Evolutionary conservation across 2,797 vertebrate genomes (phyloP), one percentile per base, ranked within the genome.

Genomic region (Melopsittacus undulatus): DNA sequence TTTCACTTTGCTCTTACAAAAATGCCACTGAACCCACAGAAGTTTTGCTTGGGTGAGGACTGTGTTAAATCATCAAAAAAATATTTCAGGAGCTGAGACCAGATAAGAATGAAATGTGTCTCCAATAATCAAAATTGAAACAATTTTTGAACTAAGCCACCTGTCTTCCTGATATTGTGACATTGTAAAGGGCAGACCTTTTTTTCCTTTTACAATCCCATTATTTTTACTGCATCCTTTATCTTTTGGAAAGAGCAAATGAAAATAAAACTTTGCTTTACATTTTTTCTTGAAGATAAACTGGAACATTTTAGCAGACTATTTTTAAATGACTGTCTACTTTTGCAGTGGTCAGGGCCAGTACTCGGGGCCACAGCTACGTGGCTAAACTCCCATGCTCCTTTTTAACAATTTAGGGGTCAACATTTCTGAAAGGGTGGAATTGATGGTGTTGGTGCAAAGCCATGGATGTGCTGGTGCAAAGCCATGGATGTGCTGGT

Each of bases 241-340:
- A n/a, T 26, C 43, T 73, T 90, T 89, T 79, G 46, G 66, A 87
- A 92, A 95, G 23, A 87, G 26, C 74, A 85, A 75, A 88, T 84
- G 77, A 86, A 97, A 92, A 56, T 62, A 83, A 82, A 82, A 23
- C 42, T 91, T 92, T 87, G 64, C 74, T 70, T 92, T 86, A 51
- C 49, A 34, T 84, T 94, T 95, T 74, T 90, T 20, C 85, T 81
- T 77, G 64, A 78, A 93, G 74, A 84, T 84, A 89, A 90, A 66
- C 62, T 38, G 63, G 62, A 85, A 74, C 29, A 24, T 81, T 88
- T 92, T 83, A 93, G 52, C 70, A 64, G 83, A 61, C 54, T 81
- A 68, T 70, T 72, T 79, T 87, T 40, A 83, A 94, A 82, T 64
- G 56, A 43, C 46, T 85, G 24, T 95, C 90, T 89, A 77, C 83